Base-by-base conservation (phyloP, 2,797 vertebrate species). In the Rhynchotus rufescens region DNA sequence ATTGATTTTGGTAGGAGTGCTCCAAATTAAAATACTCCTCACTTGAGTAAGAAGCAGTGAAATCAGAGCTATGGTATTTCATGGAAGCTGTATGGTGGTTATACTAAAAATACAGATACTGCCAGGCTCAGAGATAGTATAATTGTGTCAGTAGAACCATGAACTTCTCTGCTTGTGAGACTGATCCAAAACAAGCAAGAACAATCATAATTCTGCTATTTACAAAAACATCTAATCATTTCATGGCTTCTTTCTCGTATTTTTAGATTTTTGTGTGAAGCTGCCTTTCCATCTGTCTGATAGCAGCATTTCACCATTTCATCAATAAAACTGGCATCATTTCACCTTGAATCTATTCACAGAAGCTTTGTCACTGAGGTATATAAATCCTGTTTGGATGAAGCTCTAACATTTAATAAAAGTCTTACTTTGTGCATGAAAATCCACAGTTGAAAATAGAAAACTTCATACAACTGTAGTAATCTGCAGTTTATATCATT, bases 331-430 rank as follows among this genome's bases (percentile, higher is more conserved):
- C 38, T 73, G 45, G 42, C 59, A 59, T 82, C 3, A 1, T 79
- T 94, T 90, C 34, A 78, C 69, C 62, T 81, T 92, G 40, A 92
- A 68, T 85, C 36, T 93, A 64, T 90, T 87, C 51, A 73, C 8
- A 76, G 67, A 75, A 78, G 7, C 19, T 89, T 80, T 5, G 1
- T 77, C 54, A 75, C 16, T 57, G 51, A 91, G 42, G 8, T 86
- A 32, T 69, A 69, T 64, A 85, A 76, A 80, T 36, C 47, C 44
- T 68, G 17, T 56, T 80, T 76, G 66, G 20, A 80, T 34, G 8
- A 92, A 91, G 12, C 12, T 54, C 12, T 75, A n/a, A 36, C 40
- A 49, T 89, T 34, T 65, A 80, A 77, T 64, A 49, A 91, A 91
- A 84, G 60, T 81, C 19, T 78, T 90, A 51, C 30, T 82, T 13